Evolutionary conservation across 2,888 invertebrate genomes (phyloP), one percentile per base, ranked within the genome.

Genomic region (Spisula solida): DNA sequence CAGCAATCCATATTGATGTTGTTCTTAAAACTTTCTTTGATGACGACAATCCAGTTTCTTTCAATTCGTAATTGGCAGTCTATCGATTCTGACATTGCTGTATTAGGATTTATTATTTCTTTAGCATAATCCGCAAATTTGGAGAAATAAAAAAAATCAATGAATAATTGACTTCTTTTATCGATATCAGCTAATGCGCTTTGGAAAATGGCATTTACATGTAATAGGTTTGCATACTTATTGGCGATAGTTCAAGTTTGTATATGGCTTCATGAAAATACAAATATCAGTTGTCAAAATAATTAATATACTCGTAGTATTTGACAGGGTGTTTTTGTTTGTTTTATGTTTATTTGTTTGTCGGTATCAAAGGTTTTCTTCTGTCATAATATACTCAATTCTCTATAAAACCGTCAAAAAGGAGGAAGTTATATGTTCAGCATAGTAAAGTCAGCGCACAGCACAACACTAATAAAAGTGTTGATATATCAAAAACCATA

Each of bases 31-130:
- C 60, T 1, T n/a, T 66, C 25, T 66, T 66, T 25, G 60, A 66
- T 66, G 60, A 66, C n/a, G 60, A 25, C 60, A 25, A 66, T 66
- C 60, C 25, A 25, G 25, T 25, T 66, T 66, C 60, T 66, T 66
- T 66, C 60, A 66, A 66, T 66, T 66, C n/a, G 60, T 66, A 66
- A 25, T 66, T 66, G 25, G 8, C 60, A n/a, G 60, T 66, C 60
- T 66, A 66, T 66, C 25, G 60, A 66, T 66, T 66, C 25, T 25
- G 60, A 25, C 25, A 66, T 66, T 66, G 60, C 60, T 25, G n/a
- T 66, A 66, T 66, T 66, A 66, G 60, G 25, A 66, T 66, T 66
- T 4, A 66, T 66, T 25, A 25, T 25, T 66, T 66, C 60, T 66
- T 66, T 66, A 66, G 25, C 10, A 66, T 25, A 66, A 66, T 66